Evolutionary conservation across 2,888 invertebrate species (phyloP), one percentile per base, ranked within the genome.

Genomic region (Andrena bicolor): DNA sequence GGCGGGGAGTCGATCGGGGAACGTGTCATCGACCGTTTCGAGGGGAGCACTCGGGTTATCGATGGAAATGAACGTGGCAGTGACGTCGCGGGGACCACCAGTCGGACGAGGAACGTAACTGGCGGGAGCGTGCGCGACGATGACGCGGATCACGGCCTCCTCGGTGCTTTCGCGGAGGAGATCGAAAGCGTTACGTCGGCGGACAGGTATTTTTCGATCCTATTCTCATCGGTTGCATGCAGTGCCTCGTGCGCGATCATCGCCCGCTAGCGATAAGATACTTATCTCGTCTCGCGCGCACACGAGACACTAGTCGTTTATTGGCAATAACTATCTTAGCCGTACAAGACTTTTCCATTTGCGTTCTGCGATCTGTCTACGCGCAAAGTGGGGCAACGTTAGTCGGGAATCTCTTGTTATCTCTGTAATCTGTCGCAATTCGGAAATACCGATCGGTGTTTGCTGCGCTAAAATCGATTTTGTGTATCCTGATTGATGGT

Each of bases 131-230:
- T 23, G 32, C 65, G 23, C 7, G 28, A 13, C 20, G 75, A 16
- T 48, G 56, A 83, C n/a, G 53, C 7, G n/a, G 60, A 56, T 7
- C 28, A 51, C 5, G 49, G 74, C 13, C 49, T 66, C 10, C 68
- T 61, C 8, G 71, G 41, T n/a, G 32, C 53, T 48, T 73, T 73
- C 28, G 73, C 69, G 30, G 64, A 49, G 53, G 48, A 65, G 2
- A 16, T 35, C 7, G 49, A 63, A 26, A 66, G 3, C 5, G 20
- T 28, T 61, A 49, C 65, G 7, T 2, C 63, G 16, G 1, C 20
- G 10, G 49, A 66, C 32, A 87, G 83, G 83, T 87, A 86, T 23
- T 63, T 68, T 41, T 65, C 0, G 13, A 49, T 30, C 2, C 8
- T 16, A n/a, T 32, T 51, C 8, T 28, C 0, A 23, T 28, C 5